These are phyloP conservation scores for Varroa destructor DNA, from an alignment of 1,140 invertebrate species.

Conservation along the genomic window DNA sequence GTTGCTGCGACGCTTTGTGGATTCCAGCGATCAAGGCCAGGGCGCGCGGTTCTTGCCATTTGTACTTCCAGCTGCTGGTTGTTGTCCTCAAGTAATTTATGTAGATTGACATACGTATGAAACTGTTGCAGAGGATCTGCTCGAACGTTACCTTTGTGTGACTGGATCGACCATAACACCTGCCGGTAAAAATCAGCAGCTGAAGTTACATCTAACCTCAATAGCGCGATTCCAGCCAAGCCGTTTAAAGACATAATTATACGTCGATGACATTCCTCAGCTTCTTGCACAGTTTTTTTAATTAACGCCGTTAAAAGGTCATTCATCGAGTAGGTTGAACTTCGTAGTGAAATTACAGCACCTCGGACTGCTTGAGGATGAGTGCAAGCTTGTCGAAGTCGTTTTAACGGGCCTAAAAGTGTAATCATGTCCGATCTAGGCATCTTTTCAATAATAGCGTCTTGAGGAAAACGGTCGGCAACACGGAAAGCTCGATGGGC, in stretches of 20 bases:
- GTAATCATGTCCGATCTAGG: conserved; percentile 13
- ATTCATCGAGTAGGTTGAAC: conserved; percentile 48
- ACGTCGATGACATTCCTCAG: conserved; percentile 52
- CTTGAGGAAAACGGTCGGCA: background rate
- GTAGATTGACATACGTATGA: conserved; percentile 56
- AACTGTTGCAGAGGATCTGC: conserved; percentile 51
- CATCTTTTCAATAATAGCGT: conserved; percentile 16
- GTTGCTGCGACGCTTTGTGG: too few species aligned
- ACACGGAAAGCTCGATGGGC: conserved; percentile 37
- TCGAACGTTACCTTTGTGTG: conserved; percentile 45
- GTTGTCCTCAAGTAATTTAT: conserved; percentile 39
- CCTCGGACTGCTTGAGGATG: conserved; percentile 54
- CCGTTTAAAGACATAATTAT: conserved; percentile 54
- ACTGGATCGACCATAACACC: conserved; percentile 47
- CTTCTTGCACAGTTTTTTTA: conserved; percentile 50
- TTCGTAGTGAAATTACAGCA: conserved; percentile 47
- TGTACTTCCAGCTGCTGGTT: conserved; percentile 29
- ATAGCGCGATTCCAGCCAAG: conserved; percentile 21
- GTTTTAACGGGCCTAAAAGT: conserved; percentile 51
- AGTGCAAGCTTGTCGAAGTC: conserved; percentile 56
- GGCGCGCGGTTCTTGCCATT: too few species aligned
- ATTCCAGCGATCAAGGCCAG: too few species aligned
- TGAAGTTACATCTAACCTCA: background rate
- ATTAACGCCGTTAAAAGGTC: conserved; percentile 53
- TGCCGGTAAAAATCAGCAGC: conserved; percentile 14